These are phyloP conservation scores for Eidolon dupreanum DNA, from an alignment of 2,797 vertebrate genomes.

Conservation along the genomic window DNA sequence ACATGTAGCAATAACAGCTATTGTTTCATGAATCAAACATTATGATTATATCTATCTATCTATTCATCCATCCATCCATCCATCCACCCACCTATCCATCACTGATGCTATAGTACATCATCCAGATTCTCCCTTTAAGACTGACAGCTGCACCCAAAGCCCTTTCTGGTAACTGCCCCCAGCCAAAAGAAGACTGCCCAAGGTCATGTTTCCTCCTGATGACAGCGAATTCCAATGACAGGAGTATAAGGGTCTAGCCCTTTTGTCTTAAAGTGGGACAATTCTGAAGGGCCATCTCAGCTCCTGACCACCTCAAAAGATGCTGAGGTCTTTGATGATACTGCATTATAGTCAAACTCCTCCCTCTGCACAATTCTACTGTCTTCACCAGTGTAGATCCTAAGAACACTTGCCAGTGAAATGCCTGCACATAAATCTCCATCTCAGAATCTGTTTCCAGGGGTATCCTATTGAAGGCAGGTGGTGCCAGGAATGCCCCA, in stretches of 20 bases:
- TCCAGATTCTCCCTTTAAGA: neutral
- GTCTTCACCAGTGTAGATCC: neutral
- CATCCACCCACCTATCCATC: neutral
- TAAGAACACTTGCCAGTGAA: neutral
- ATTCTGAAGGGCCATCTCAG: neutral
- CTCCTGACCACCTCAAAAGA: neutral
- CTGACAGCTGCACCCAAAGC: neutral
- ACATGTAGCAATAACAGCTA: neutral
- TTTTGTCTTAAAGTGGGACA: neutral
- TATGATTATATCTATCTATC: neutral
- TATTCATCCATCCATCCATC: neutral
- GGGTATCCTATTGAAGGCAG: neutral
- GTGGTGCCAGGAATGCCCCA: neutral
- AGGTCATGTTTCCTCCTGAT: neutral
- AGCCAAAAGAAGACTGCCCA: neutral
- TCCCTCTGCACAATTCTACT: neutral
- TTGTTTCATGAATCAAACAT: neutral
- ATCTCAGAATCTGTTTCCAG: neutral
- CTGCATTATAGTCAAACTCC: neutral
- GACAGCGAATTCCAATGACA: neutral
- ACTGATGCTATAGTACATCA: neutral
- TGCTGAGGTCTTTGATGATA: neutral
- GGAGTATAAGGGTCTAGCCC: neutral
- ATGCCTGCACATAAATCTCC: neutral
- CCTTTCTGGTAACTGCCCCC: neutral